These are phyloP conservation scores for Indri indri DNA, from an alignment of 2,113 vertebrate genomes.

Conservation along the genomic window DNA sequence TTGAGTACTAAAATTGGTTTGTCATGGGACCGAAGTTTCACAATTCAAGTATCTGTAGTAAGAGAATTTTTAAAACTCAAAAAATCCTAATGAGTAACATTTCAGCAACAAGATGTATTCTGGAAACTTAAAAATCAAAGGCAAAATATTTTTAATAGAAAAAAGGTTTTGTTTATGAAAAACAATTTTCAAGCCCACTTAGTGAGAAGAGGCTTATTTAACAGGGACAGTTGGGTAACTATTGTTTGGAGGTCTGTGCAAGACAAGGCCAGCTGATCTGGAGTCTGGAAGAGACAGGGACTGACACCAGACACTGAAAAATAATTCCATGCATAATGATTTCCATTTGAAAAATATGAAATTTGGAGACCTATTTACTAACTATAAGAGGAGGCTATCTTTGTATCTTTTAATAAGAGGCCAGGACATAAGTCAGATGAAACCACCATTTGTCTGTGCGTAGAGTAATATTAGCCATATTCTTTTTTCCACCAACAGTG, in stretches of 20 bases:
- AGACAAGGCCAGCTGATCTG: background rate
- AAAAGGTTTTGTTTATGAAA: background rate
- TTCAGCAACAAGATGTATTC: slow-evolving; percentile 2
- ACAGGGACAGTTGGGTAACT: background rate
- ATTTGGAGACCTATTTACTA: background rate
- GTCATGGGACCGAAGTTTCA: slow-evolving; percentile 22
- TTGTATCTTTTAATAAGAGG: background rate
- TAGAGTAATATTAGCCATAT: slow-evolving; percentile 25
- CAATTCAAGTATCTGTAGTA: background rate
- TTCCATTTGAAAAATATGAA: background rate
- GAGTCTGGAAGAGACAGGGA: background rate
- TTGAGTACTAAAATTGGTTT: background rate
- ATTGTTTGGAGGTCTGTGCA: background rate
- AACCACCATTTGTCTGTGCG: background rate
- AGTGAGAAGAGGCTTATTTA: background rate
- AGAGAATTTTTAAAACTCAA: background rate
- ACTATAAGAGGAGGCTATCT: background rate
- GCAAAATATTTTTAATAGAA: slow-evolving; percentile 23
- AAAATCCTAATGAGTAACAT: background rate
- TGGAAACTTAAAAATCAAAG: background rate
- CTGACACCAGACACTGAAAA: background rate
- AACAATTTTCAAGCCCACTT: background rate
- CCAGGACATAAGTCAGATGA: background rate
- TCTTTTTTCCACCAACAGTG: slow-evolving; percentile 31
- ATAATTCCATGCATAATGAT: slow-evolving; percentile 5